phyloP scores from a whole-genome alignment of 2,113 vertebrate genomes.

The Coreoperca whiteheadi region DNA sequence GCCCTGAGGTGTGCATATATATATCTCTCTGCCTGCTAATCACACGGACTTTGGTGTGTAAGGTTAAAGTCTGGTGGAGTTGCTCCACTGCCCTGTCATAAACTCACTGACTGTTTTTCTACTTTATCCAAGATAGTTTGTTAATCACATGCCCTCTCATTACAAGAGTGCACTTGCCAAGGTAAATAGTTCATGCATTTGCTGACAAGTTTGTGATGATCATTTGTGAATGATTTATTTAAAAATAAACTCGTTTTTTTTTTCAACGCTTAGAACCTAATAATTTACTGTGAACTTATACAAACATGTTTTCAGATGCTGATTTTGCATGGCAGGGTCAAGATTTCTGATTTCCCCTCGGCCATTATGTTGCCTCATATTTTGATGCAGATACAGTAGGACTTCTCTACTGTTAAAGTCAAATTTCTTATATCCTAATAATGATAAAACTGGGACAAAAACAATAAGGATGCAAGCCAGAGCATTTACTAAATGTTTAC shows the following conservation, averaged over 20 bases:
- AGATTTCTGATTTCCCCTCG: neutral
- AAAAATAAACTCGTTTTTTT: conserved; percentile 37
- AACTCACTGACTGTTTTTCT: conserved; percentile 19
- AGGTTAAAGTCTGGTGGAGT: conserved; percentile 1
- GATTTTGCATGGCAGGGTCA: neutral
- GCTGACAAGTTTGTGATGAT: neutral
- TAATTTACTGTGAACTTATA: conserved; percentile 2
- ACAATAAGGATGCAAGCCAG: neutral
- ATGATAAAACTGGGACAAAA: neutral
- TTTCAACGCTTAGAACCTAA: conserved; percentile 16
- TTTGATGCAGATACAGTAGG: neutral
- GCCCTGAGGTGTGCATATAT: neutral
- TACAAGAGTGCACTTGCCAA: neutral
- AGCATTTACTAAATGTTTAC: conserved; percentile 4
- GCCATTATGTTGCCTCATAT: neutral
- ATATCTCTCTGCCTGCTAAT: conserved; percentile 29
- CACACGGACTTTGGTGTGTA: conserved; percentile 46
- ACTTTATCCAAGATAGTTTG: conserved; percentile 6
- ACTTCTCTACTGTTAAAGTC: neutral
- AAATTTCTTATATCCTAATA: neutral
- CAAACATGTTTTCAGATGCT: neutral
- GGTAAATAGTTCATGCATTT: conserved; percentile 11
- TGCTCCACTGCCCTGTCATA: conserved; percentile 19
- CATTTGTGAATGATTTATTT: too few relatives aligned
- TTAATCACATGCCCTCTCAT: neutral